Evolutionary conservation across 1,140 invertebrate genomes (phyloP), one percentile per base, ranked within the genome.

Genomic region (Drosophila cardini): DNA sequence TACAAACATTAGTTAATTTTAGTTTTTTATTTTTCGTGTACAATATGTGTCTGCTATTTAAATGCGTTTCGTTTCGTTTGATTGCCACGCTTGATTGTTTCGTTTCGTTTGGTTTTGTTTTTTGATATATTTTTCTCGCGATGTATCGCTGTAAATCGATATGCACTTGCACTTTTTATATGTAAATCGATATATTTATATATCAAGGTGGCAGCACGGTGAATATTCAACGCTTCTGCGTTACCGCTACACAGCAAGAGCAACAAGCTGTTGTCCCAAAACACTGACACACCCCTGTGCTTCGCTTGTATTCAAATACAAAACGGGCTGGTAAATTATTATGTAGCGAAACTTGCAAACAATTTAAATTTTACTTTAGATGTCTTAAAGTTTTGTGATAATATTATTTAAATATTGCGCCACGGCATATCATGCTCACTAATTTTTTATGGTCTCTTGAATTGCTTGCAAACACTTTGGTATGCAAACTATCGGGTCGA

Each of bases 51-150:
- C 72, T 71, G 38, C 55, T 46, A 42, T 45, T 76, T 55, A 76
- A 80, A 80, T 80, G 78, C 76, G 76, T 79, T 80, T 79, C 45
- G 65, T 78, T 72, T 76, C 48, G 50, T 57, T 72, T 78, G 78
- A 79, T 80, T 80, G 76, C 75, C 77, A 80, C 75, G 70, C 70
- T 78, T 80, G 77, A 79, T 79, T 76, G 71, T 76, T 72, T 79
- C 73, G 71, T 67, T 58, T 56, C 32, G 67, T 70, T 55, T 52
- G 46, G 57, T 60, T 77, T 64, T 70, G 65, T 75, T 75, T 46
- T 72, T 72, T 72, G 69, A 72, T 72, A 65, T 64, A 26, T 26
- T 26, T 53, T 70, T 60, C 10, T 72, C 36, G 57, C 62, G 53
- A 72, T 58, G 46, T 42, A 71, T 78, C 53, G 50, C n/a, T 48